Evolutionary conservation across 2,888 invertebrate species (phyloP), one percentile per base, ranked within the genome.

Genomic region (Orthosia gothica): DNA sequence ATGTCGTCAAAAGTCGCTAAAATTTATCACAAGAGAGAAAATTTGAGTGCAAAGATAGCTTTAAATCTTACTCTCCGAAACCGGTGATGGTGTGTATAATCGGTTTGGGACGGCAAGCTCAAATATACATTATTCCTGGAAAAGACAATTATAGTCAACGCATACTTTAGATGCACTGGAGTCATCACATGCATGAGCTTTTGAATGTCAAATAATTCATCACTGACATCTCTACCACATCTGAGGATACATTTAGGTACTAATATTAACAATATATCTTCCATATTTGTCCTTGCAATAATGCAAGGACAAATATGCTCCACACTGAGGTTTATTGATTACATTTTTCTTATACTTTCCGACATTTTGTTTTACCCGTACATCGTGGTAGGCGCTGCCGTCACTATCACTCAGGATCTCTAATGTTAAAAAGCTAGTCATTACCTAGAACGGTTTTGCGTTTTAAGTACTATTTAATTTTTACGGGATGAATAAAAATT

Each of bases 171-270:
- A 59, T 59, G 40, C n/a, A 61, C 18, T 20, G 61, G 45, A 45
- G 61, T 61, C 20, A 45, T 20, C 40, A 9, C 9, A 9, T 40
- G 7, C n/a, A 61, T 15, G 61, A 45, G 61, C 20, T 61, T 15
- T n/a, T 45, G 13, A 61, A 45, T 61, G 61, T 20, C 45, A 61
- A 45, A 45, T 45, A 45, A 61, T 45, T 61, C 45, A 61, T 20
- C 45, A 61, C 20, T 9, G 61, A 15, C 9, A 15, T 61, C 26
- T 57, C 20, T 40, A 7, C 20, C 45, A 16, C 45, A 40, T 59
- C 13, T 5, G 20, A 61, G 40, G 20, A n/a, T 15, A 45, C 15
- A 4, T n/a, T 20, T 55, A 12, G 54, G 12, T 23, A 55, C 23
- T 55, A 0, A 7, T 45, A 61, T 61, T 40, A 61, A 45, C 45